These are phyloP conservation scores for Lutjanus argentimaculatus DNA, from an alignment of 2,797 vertebrate genomes.

Conservation along the genomic window DNA sequence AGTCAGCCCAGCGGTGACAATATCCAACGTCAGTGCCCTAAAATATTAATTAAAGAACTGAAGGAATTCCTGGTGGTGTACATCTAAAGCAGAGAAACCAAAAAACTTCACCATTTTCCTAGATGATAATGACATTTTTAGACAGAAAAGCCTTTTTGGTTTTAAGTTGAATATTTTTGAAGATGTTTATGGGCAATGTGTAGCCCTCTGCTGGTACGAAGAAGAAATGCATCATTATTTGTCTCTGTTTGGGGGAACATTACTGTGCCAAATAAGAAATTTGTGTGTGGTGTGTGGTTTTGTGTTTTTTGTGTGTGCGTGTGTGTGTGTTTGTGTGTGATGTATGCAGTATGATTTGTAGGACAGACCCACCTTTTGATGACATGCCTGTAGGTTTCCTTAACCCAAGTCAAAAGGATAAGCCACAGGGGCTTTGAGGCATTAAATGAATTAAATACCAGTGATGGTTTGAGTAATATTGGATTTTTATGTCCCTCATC, in stretches of 20 bases:
- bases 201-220: conserved; percentile 42
- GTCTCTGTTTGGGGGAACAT: neutral
- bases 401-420: neutral
- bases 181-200: neutral
- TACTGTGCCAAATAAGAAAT: conserved; percentile 20
- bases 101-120: conserved; percentile 14
- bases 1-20: too few relatives aligned
- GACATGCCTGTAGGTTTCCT: neutral
- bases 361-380: conserved; percentile 12
- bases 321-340: neutral
- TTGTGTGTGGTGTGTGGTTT: conserved; percentile 3
- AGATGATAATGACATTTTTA: conserved; percentile 10
- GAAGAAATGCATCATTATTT: conserved; percentile 1
- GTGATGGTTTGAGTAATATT: conserved; percentile 39
- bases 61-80: conserved; percentile 22
- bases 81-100: conserved; percentile 44
- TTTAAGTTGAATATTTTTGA: neutral
- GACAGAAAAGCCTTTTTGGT: neutral
- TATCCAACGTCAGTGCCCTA: too few relatives aligned
- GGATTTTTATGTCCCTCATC: conserved; percentile 55
- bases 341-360: conserved; percentile 7
- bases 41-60: too few relatives aligned
- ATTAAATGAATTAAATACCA: conserved; percentile 44
- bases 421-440: neutral
- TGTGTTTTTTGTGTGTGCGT: conserved; percentile 2